Percentiles rank a stretch among this genome's conserved stretches.
Conservation (phyloP, 2,888 invertebrate genomes). For the Campoplex capitator region DNA sequence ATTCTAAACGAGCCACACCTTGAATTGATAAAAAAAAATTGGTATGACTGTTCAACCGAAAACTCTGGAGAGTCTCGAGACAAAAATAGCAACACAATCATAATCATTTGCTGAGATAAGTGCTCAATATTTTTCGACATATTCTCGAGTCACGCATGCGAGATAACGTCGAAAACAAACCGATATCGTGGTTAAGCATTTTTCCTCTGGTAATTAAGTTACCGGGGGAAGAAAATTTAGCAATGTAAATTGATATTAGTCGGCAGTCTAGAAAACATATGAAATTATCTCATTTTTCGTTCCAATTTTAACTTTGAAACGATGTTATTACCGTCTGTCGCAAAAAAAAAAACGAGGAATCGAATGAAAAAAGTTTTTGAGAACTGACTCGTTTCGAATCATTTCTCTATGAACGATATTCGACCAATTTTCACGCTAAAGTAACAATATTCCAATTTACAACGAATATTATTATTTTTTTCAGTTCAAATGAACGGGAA, state of each 20-base stretch:
- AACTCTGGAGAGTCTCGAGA: not conserved
- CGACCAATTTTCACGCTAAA: not conserved
- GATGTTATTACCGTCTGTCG: no score
- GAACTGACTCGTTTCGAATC: not conserved
- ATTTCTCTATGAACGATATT: not conserved
- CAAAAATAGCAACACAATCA: not conserved
- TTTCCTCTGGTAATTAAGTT: not conserved
- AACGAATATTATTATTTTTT: conserved; percentile 58
- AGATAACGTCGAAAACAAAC: not conserved
- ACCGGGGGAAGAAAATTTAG: not conserved
- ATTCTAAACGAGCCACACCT: not conserved
- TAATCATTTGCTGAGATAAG: not conserved
- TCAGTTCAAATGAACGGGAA: conserved; percentile 79
- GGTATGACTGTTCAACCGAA: not conserved
- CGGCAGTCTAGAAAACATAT: not conserved
- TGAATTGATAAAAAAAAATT: not conserved
- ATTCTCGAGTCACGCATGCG: no score
- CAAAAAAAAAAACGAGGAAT: no score
- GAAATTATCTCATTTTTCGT: not conserved
- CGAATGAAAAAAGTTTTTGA: no score
- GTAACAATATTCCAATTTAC: not conserved
- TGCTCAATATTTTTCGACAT: not conserved
- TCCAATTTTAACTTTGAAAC: no score
- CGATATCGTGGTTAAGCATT: not conserved
- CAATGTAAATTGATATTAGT: no score